Conservation (phyloP, 1,140 invertebrate genomes). For the Holotrichia oblita region DNA sequence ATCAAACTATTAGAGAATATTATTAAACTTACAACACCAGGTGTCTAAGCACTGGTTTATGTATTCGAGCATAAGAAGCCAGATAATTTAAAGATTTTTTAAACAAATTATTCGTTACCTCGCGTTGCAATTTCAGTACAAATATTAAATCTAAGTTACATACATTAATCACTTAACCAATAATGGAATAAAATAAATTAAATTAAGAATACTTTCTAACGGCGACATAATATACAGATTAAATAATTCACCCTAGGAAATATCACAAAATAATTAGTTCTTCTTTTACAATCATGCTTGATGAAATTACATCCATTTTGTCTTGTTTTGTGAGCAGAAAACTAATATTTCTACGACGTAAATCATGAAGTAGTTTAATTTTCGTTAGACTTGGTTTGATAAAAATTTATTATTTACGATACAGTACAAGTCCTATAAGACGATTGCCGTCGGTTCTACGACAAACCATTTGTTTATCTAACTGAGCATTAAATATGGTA, state of each 20-base stretch:
- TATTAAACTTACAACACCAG: no score
- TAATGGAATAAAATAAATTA: conserved; percentile 17
- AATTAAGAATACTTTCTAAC: conserved; percentile 25
- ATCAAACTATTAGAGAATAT: no score
- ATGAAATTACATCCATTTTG: background rate
- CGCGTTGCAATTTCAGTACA: background rate
- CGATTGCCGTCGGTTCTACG: no score
- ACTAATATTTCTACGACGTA: background rate
- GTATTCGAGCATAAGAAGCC: no score
- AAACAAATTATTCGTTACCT: no score
- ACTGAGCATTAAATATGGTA: no score
- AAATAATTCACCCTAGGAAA: background rate
- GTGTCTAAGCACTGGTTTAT: no score
- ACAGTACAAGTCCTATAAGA: background rate
- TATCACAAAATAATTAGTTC: conserved; percentile 2
- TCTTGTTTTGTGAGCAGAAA: background rate
- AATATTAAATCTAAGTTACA: background rate
- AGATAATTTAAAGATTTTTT: no score
- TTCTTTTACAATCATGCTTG: background rate
- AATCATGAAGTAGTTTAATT: background rate
- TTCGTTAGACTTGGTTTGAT: background rate
- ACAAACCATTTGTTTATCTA: no score
- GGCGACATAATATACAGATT: background rate
- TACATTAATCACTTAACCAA: background rate
- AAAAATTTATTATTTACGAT: background rate